Evolutionary conservation across 2,797 vertebrate genomes (phyloP).

Genomic region (Onychomys torridus): DNA sequence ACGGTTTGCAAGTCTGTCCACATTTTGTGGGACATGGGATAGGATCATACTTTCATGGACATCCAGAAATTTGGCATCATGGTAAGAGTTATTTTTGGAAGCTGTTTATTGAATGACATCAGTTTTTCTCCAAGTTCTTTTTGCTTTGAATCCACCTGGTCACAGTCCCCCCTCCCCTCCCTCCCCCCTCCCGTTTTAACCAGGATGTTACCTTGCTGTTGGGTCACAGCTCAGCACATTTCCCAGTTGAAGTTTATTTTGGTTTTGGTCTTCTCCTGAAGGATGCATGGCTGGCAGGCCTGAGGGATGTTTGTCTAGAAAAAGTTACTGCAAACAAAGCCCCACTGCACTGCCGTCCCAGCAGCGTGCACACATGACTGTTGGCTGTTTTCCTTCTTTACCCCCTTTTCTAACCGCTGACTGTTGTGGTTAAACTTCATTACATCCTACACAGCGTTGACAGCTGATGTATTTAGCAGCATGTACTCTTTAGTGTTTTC

Average conservation of each 20-base stretch:
- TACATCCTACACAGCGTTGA: constrained; percentile 73
- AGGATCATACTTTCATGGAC: constrained; percentile 96
- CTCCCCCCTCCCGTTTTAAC: neutral
- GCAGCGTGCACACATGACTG: constrained; percentile 63
- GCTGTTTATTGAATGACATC: constrained; percentile 41
- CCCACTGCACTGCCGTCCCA: constrained; percentile 9
- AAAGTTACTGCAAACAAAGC: constrained; percentile 66
- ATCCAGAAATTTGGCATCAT: constrained; percentile 99
- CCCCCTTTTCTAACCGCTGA: constrained; percentile 66
- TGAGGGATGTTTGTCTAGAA: constrained; percentile 60
- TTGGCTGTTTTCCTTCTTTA: constrained; percentile 76
- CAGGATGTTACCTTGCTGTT: constrained; percentile 48
- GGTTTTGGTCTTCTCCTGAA: constrained; percentile 66
- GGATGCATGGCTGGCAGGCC: constrained; percentile 59
- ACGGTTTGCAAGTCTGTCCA: constrained; percentile 94
- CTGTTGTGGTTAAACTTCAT: constrained; percentile 82
- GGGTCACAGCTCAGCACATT: constrained; percentile 64
- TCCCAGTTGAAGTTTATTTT: constrained; percentile 68
- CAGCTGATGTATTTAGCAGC: constrained; percentile 80
- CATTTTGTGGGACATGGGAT: constrained; percentile 98
- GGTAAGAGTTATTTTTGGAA: constrained; percentile 88
- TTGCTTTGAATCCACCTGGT: constrained; percentile 18
- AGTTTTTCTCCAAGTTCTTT: constrained; percentile 28
- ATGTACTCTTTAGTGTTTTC: constrained; percentile 69
- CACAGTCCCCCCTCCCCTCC: neutral